These are phyloP conservation scores for Phyllotreta cruciferae DNA, from an alignment of 2,888 invertebrate genomes.

Conservation along the genomic window DNA sequence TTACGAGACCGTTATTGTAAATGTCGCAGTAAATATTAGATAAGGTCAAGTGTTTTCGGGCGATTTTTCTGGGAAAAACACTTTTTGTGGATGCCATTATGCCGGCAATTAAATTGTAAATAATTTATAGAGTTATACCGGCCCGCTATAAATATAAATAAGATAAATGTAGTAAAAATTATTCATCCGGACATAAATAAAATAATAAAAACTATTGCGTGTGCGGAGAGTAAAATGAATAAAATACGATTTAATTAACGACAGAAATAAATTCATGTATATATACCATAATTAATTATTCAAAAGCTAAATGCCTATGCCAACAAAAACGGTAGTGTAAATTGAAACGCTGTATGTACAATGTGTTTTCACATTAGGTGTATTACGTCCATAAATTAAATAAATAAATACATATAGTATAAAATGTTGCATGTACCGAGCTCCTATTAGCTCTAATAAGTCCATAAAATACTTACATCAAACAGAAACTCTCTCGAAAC, in stretches of 20 bases:
- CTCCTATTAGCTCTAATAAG: too few species aligned
- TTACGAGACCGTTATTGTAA: neutral
- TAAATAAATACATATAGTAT: too few species aligned
- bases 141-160: too few species aligned
- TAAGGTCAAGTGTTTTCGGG: too few species aligned
- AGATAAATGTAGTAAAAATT: too few species aligned
- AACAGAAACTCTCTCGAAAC: neutral
- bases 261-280: neutral
- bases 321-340: neutral
- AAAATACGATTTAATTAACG: slow-evolving; percentile 10
- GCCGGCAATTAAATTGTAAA: too few species aligned
- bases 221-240: slow-evolving; percentile 5
- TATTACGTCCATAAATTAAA: slow-evolving; percentile 2
- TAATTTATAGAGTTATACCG: too few species aligned
- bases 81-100: too few species aligned
- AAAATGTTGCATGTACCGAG: too few species aligned
- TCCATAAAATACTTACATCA: too few species aligned
- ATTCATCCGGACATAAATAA: neutral
- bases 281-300: slow-evolving; percentile 5
- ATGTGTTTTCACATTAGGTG: slow-evolving; percentile 13
- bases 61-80: too few species aligned
- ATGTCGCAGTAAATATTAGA: slow-evolving; percentile 3
- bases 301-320: slow-evolving; percentile 1
- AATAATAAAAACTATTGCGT: neutral
- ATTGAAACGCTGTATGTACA: slow-evolving; percentile 10